Evolutionary conservation across 1,140 invertebrate species (phyloP).

Genomic region (Diorhabda elongata): DNA sequence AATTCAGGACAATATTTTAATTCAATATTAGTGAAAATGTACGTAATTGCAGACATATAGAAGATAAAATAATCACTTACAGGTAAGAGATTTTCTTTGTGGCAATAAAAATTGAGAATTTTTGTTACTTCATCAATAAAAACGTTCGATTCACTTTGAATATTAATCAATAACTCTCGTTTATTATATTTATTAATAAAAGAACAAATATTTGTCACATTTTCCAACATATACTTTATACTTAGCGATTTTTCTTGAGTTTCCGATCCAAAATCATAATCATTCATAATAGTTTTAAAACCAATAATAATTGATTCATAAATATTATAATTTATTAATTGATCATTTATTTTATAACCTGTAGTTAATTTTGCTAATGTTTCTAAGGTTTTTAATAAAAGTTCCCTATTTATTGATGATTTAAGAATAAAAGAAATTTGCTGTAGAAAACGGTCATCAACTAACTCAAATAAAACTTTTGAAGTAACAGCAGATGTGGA

Average conservation of each 20-base stretch:
- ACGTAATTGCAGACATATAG: slow-evolving; percentile 29
- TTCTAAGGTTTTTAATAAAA: slow-evolving; percentile 52
- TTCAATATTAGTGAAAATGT: slow-evolving; percentile 30
- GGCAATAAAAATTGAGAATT: slow-evolving; percentile 30
- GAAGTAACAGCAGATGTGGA: slow-evolving; percentile 47
- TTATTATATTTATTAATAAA: slow-evolving; percentile 29
- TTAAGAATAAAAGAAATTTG: slow-evolving; percentile 61
- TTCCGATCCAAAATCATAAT: slow-evolving; percentile 25
- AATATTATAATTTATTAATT: slow-evolving; percentile 23
- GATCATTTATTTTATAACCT: slow-evolving; percentile 32
- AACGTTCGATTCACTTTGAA: slow-evolving; percentile 10
- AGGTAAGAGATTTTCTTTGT: slow-evolving; percentile 31
- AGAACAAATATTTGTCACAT: slow-evolving; percentile 30
- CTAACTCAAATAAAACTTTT: slow-evolving; percentile 47
- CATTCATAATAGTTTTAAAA: slow-evolving; percentile 19
- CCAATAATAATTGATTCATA: slow-evolving; percentile 24
- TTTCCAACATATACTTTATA: slow-evolving; percentile 30
- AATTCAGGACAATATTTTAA: slow-evolving; percentile 21
- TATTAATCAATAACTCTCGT: slow-evolving; percentile 13
- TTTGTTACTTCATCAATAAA: slow-evolving; percentile 19
- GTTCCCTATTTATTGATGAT: slow-evolving; percentile 62
- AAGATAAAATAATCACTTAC: slow-evolving; percentile 28
- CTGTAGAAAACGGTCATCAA: slow-evolving; percentile 51
- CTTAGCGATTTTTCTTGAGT: slow-evolving; percentile 20
- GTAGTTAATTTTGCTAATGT: slow-evolving; percentile 34